These are phyloP conservation scores for Aphidius colemani DNA, from an alignment of 2,888 invertebrate genomes.

Conservation along the genomic window DNA sequence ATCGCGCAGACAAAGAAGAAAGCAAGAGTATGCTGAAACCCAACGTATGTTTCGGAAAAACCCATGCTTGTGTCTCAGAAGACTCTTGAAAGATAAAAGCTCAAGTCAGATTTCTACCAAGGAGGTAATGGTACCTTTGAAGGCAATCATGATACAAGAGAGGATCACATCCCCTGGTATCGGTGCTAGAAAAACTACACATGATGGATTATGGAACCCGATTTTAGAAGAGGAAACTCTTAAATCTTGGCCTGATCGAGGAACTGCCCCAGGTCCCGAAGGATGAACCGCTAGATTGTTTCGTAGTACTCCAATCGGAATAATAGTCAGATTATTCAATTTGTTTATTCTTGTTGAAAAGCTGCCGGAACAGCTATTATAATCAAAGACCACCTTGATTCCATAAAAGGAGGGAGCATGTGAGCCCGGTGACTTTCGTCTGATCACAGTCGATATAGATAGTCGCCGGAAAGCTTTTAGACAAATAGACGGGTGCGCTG, in stretches of 20 bases:
- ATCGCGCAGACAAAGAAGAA: too few species aligned
- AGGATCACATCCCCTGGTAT: not conserved
- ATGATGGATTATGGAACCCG: not conserved
- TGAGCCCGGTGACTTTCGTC: conserved; percentile 34
- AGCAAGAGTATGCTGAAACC: too few species aligned
- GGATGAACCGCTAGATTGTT: conserved; percentile 18
- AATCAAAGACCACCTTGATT: conserved; percentile 29
- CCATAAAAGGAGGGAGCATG: conserved; percentile 32
- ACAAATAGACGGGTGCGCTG: conserved; percentile 30
- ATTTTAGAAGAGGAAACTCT: not conserved
- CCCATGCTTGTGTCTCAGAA: too few species aligned
- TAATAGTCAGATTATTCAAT: conserved; percentile 25
- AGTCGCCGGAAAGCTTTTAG: conserved; percentile 34
- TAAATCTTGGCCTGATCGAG: not conserved
- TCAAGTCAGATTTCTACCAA: too few species aligned
- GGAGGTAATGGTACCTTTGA: too few species aligned
- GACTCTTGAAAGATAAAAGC: too few species aligned
- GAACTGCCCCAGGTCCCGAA: conserved; percentile 27
- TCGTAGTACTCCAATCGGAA: conserved; percentile 15
- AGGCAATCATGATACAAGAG: not conserved
- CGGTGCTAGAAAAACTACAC: fast-evolving
- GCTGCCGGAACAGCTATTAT: conserved; percentile 26
- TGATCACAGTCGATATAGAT: conserved; percentile 35
- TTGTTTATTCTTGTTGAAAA: conserved; percentile 27
- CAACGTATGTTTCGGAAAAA: too few species aligned